Percentiles rank a stretch among this genome's conserved stretches.
Conservation (phyloP, 2,113 vertebrate genomes). For the Gallinago paraguaiae region DNA sequence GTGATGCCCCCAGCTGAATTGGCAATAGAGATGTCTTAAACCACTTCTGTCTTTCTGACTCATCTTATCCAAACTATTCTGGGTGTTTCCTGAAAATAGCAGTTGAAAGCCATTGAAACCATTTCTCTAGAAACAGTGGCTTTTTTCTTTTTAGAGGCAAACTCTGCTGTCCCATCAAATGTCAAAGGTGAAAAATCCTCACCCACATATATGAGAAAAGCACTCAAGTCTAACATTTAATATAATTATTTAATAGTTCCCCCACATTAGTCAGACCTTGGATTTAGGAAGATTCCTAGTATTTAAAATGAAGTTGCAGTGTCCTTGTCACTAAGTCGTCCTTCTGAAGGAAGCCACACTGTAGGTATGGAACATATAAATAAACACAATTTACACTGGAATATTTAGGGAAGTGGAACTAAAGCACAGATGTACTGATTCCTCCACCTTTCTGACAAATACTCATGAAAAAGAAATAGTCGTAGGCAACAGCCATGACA, state of each 20-base stretch:
- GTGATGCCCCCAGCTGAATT: not conserved
- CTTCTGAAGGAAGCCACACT: not conserved
- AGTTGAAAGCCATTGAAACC: not conserved
- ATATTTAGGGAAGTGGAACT: conserved; percentile 35
- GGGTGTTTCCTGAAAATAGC: not conserved
- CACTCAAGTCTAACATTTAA: not conserved
- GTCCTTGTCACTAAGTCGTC: not conserved
- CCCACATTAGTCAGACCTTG: not conserved
- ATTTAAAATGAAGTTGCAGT: not conserved
- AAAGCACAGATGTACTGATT: fast-evolving
- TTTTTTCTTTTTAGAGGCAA: not conserved
- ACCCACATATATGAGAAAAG: not conserved
- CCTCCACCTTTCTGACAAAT: not conserved
- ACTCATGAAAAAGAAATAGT: not conserved
- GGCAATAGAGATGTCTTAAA: not conserved
- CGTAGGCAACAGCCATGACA: not conserved
- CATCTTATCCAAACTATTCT: not conserved
- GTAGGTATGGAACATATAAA: conserved; percentile 9
- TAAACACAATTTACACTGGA: not conserved
- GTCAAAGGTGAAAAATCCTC: not conserved
- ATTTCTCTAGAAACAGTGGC: not conserved
- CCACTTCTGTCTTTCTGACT: not conserved
- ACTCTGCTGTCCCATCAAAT: not conserved
- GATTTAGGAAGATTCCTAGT: not conserved
- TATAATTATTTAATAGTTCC: not conserved